Evolutionary conservation across 2,888 invertebrate species (phyloP).

Genomic region (Polyommatus icarus): DNA sequence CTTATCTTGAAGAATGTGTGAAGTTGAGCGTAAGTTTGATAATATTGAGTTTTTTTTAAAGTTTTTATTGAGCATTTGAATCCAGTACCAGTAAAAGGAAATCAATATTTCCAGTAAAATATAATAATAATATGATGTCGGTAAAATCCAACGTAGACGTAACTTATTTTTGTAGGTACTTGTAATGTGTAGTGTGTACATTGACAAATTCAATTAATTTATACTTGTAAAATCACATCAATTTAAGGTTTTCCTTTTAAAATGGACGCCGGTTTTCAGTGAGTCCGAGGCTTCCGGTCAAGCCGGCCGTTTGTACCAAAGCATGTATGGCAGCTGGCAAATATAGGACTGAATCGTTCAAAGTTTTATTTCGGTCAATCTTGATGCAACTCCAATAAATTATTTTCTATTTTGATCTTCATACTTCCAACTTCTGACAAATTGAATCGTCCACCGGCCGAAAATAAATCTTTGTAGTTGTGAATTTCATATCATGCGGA

Average conservation of each 20-base stretch:
- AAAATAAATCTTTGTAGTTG: slow-evolving; percentile 68
- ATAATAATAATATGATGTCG: too few species aligned
- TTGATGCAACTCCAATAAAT: background rate
- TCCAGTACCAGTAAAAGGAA: background rate
- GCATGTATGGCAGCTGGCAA: background rate
- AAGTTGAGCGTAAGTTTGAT: too few species aligned
- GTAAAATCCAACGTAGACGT: background rate
- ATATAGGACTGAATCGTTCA: background rate
- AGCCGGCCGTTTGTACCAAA: background rate
- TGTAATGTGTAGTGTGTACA: background rate
- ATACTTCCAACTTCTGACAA: background rate
- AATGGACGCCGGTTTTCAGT: background rate
- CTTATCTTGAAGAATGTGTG: too few species aligned
- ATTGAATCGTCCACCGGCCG: background rate
- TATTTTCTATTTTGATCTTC: background rate
- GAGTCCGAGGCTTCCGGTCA: background rate
- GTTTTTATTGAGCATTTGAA: too few species aligned
- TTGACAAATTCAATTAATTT: background rate
- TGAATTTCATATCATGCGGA: background rate
- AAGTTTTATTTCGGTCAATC: background rate
- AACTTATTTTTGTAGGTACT: too few species aligned
- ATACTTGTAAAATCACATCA: background rate
- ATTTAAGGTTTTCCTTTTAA: background rate
- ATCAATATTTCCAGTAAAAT: background rate
- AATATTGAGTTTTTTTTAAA: too few species aligned